These are phyloP conservation scores for Nymphalis io DNA, from an alignment of 1,140 invertebrate species.

Conservation along the genomic window DNA sequence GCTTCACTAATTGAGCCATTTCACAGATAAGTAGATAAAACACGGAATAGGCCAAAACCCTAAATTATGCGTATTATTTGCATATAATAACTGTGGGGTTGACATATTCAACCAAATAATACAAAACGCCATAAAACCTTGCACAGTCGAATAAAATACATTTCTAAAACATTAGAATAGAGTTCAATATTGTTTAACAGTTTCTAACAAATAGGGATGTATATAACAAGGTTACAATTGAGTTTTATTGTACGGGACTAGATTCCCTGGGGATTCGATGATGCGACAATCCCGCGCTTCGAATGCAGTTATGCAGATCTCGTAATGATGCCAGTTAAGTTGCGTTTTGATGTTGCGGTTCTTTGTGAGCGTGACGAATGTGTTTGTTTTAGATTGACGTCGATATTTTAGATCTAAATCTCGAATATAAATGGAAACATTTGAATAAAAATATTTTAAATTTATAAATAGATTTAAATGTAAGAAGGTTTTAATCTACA, in stretches of 20 bases:
- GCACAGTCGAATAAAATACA: constrained; percentile 20
- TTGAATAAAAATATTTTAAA: neutral
- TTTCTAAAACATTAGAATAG: constrained; percentile 17
- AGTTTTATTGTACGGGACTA: constrained; percentile 44
- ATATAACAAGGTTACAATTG: constrained; percentile 39
- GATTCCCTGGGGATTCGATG: constrained; percentile 52
- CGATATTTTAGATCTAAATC: constrained; percentile 12
- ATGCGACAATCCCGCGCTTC: constrained; percentile 60
- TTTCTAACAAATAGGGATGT: constrained; percentile 28
- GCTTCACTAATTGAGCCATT: constrained; percentile 76
- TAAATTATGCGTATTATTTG: constrained; percentile 79
- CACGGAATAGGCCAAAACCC: constrained; percentile 67
- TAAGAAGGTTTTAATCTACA: no score
- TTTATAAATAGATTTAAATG: no score
- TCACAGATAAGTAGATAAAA: constrained; percentile 80
- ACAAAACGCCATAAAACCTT: constrained; percentile 31
- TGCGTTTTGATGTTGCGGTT: constrained; percentile 57
- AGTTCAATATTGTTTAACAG: constrained; percentile 20
- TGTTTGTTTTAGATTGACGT: constrained; percentile 36
- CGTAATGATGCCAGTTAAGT: constrained; percentile 62
- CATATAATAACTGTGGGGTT: constrained; percentile 76
- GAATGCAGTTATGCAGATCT: constrained; percentile 74
- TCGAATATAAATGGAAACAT: neutral
- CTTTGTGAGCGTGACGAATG: constrained; percentile 36
- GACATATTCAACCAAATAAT: constrained; percentile 47